Evolutionary conservation across 2,797 vertebrate species (phyloP).

Genomic region (Rachycentron canadum): DNA sequence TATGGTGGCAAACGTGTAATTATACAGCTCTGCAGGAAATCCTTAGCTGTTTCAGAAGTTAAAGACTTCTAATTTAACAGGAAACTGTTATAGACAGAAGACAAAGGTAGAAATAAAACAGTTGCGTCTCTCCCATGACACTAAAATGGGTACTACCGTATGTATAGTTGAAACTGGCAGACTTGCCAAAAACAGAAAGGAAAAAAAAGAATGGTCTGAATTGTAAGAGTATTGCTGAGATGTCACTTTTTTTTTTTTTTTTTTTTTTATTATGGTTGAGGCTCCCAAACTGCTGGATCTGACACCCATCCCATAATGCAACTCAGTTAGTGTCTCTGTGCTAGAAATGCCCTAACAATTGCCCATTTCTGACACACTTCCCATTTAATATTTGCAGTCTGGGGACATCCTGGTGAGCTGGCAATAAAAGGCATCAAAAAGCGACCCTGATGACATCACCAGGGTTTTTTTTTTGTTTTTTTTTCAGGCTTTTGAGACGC

Average conservation of each 20-base stretch:
- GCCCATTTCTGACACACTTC: conserved; percentile 4
- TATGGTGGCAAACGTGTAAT: neutral
- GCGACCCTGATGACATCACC: neutral
- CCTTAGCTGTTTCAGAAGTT: neutral
- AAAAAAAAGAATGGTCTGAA: neutral
- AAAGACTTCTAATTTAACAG: neutral
- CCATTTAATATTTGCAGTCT: neutral
- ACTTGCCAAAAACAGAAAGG: neutral
- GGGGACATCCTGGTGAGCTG: neutral
- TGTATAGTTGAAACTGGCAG: neutral
- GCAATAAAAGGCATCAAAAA: conserved; percentile 17
- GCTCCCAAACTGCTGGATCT: neutral
- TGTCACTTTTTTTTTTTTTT: neutral
- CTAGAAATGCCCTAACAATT: neutral
- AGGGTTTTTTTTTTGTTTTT: neutral
- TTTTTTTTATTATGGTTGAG: neutral
- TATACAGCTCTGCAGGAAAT: neutral
- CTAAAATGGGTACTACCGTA: neutral
- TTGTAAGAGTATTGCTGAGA: neutral
- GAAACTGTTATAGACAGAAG: too few species aligned
- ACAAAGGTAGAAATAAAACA: too few species aligned
- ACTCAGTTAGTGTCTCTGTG: neutral
- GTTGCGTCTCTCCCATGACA: neutral
- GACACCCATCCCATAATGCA: conserved; percentile 7
- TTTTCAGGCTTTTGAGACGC: neutral